Conservation (phyloP, 2,888 invertebrate species). For the Acutogordius australiensis region DNA sequence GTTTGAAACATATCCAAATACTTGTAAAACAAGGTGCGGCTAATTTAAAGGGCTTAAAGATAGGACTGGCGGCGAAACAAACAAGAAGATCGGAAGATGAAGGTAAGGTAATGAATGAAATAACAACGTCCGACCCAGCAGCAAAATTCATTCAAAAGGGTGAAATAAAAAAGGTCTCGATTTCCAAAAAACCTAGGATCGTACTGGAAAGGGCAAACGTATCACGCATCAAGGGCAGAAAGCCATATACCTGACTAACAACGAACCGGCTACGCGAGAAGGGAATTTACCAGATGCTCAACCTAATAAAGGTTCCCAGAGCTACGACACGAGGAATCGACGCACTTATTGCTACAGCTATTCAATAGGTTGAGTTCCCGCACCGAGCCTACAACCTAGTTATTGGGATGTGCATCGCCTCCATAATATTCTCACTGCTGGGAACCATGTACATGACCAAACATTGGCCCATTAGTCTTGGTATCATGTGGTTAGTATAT, state of each 20-base stretch:
- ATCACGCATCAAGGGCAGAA: background rate
- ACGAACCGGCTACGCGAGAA: background rate
- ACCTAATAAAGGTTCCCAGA: background rate
- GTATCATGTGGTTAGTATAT: background rate
- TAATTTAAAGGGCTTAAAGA: no score
- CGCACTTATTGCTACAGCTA: no score
- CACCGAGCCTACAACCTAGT: background rate
- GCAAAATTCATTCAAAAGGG: no score
- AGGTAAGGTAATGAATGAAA: no score
- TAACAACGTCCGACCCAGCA: no score
- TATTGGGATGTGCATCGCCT: background rate
- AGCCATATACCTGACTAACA: background rate
- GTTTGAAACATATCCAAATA: no score
- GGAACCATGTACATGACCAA: background rate
- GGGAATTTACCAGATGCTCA: background rate
- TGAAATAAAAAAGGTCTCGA: no score
- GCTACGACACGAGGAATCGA: background rate
- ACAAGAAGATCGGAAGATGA: no score
- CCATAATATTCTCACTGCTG: background rate
- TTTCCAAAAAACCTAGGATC: no score
- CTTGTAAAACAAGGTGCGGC: no score
- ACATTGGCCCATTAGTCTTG: background rate
- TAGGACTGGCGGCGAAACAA: no score
- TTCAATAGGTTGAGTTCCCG: background rate
- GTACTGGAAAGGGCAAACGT: no score